A percentile compares a stretch with the other conserved stretches of the same genome.
Evolutionary conservation across 2,113 vertebrate species (phyloP).

Genomic region (Strix uralensis): DNA sequence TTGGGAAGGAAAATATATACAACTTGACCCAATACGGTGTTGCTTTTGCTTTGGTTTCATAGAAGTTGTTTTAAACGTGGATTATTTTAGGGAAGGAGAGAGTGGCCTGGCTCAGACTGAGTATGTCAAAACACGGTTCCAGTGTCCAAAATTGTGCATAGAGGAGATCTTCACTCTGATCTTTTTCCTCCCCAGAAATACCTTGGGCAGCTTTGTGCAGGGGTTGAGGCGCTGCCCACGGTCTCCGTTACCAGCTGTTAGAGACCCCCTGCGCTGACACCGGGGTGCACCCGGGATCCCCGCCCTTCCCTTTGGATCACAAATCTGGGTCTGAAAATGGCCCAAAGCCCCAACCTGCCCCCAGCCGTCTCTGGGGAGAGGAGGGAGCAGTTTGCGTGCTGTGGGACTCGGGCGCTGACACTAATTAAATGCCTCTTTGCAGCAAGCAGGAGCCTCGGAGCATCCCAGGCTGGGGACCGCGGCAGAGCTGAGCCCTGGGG

Average conservation of each 20-base stretch:
- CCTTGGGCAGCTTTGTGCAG: not conserved
- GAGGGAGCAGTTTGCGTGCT: not conserved
- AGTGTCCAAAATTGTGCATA: too few species aligned
- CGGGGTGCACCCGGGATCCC: not conserved
- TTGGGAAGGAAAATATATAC: not conserved
- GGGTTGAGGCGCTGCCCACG: not conserved
- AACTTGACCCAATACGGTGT: fast-evolving
- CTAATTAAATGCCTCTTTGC: not conserved
- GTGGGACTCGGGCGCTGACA: not conserved
- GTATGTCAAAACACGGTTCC: not conserved
- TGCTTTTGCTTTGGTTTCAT: not conserved
- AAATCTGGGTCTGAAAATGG: not conserved
- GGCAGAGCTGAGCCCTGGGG: not conserved
- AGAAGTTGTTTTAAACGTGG: not conserved
- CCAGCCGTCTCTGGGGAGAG: not conserved
- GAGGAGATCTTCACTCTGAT: not conserved
- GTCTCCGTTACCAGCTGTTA: fast-evolving
- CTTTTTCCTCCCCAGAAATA: not conserved
- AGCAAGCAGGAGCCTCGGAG: not conserved
- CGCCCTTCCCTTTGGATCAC: not conserved
- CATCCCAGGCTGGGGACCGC: not conserved
- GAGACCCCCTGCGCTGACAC: fast-evolving
- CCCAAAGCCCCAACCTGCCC: not conserved
- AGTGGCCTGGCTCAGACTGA: not conserved
- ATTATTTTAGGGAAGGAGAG: not conserved